Conservation (phyloP, 2,888 invertebrate genomes). For the Heliothis peltigera region DNA sequence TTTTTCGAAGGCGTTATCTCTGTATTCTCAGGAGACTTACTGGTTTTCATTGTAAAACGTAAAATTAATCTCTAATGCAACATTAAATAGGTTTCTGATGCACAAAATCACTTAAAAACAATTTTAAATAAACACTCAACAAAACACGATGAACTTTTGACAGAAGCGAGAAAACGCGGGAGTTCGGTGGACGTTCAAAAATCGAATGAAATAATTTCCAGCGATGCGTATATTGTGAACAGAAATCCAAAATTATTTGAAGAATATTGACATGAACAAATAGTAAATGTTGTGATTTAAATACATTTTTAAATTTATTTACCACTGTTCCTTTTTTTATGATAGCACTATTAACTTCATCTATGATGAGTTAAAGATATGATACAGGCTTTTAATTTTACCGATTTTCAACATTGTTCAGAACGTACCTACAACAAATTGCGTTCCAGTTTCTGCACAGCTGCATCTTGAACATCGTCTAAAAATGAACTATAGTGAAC, state of each 20-base stretch:
- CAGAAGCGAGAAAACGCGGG: slow-evolving; percentile 80
- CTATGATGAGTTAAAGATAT: no score
- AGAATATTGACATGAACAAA: neutral
- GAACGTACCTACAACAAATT: neutral
- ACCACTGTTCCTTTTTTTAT: no score
- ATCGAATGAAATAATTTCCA: neutral
- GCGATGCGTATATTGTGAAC: neutral
- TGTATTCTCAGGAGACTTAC: slow-evolving; percentile 76
- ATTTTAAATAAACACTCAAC: slow-evolving; percentile 59
- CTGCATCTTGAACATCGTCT: no score
- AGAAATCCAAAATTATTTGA: neutral
- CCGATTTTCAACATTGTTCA: no score
- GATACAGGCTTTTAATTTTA: no score
- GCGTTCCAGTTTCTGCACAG: neutral
- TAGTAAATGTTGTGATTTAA: no score
- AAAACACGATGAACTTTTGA: slow-evolving; percentile 74
- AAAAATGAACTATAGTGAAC: no score
- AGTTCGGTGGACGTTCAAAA: slow-evolving; percentile 63
- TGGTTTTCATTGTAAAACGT: slow-evolving; percentile 79
- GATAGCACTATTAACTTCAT: no score
- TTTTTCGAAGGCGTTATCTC: slow-evolving; percentile 87
- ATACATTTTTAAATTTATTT: no score
- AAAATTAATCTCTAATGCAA: slow-evolving; percentile 47
- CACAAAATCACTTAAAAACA: slow-evolving; percentile 40
- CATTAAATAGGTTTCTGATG: slow-evolving; percentile 47